phyloP scores from a whole-genome alignment of 2,113 vertebrate genomes.

The Apaloderma vittatum region DNA sequence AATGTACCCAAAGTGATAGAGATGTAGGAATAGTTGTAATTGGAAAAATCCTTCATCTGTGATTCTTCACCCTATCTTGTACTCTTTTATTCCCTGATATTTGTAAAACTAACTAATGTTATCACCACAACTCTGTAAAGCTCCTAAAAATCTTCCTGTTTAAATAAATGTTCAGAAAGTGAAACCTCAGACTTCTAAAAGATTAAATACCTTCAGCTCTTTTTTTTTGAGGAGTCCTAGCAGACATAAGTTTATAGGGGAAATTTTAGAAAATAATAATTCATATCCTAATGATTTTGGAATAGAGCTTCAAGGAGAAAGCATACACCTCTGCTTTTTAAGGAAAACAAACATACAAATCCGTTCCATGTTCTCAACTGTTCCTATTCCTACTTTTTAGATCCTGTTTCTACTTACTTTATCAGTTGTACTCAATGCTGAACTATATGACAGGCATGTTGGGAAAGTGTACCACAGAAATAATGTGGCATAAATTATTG shows the following conservation, averaged over 20 bases:
- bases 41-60: not conserved
- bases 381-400: not conserved
- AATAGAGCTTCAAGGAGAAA: not conserved
- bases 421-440: not conserved
- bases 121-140: not conserved
- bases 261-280: not conserved
- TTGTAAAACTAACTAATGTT: not conserved
- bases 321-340: not conserved
- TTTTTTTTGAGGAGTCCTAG: not conserved
- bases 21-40: not conserved
- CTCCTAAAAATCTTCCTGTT: not conserved
- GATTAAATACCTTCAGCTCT: not conserved
- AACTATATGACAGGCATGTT: not conserved
- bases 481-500: not conserved
- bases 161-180: not conserved
- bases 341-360: not conserved
- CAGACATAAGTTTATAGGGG: not conserved
- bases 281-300: not conserved
- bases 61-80: not conserved
- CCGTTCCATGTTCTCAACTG: not conserved
- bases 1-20: not conserved
- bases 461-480: not conserved
- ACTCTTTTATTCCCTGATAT: not conserved
- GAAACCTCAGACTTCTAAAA: not conserved
- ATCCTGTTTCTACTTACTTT: not conserved